These are phyloP conservation scores for Heliconius hortense DNA, from an alignment of 2,888 invertebrate species.

Conservation along the genomic window DNA sequence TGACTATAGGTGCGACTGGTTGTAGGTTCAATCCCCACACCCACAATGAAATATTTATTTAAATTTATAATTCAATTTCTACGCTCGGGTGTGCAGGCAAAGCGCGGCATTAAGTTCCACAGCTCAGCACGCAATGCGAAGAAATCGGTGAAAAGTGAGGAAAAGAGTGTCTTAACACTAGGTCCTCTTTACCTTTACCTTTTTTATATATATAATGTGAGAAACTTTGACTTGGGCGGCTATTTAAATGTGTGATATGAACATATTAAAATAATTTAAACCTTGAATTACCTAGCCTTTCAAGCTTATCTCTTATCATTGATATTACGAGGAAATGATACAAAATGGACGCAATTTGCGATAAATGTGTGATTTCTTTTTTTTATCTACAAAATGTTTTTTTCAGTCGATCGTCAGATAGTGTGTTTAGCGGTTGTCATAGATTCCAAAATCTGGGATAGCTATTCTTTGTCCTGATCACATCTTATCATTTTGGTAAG, in stretches of 20 bases:
- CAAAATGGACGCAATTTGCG: conserved; percentile 71
- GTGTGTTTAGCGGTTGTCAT: conserved; percentile 67
- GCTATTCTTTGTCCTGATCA: conserved; percentile 17
- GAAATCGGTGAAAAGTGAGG: too few species aligned
- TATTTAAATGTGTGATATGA: neutral
- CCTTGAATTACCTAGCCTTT: conserved; percentile 49
- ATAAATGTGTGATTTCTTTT: conserved; percentile 71
- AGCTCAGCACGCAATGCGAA: too few species aligned
- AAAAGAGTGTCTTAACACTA: too few species aligned
- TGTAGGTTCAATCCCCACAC: too few species aligned
- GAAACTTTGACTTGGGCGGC: neutral
- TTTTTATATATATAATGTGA: too few species aligned
- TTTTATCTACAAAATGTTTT: conserved; percentile 71
- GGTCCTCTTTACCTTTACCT: too few species aligned
- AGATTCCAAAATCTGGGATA: conserved; percentile 44
- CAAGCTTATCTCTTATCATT: conserved; percentile 63
- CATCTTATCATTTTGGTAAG: conserved; percentile 37
- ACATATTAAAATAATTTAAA: conserved; percentile 27
- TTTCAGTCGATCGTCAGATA: conserved; percentile 78
- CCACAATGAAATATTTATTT: too few species aligned
- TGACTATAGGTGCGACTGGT: too few species aligned
- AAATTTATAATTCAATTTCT: too few species aligned
- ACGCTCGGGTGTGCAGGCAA: too few species aligned
- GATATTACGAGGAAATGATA: conserved; percentile 67
- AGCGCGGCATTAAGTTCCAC: too few species aligned